These are phyloP conservation scores for Drosophila serrata DNA, from an alignment of 1,140 invertebrate species.

Conservation along the genomic window DNA sequence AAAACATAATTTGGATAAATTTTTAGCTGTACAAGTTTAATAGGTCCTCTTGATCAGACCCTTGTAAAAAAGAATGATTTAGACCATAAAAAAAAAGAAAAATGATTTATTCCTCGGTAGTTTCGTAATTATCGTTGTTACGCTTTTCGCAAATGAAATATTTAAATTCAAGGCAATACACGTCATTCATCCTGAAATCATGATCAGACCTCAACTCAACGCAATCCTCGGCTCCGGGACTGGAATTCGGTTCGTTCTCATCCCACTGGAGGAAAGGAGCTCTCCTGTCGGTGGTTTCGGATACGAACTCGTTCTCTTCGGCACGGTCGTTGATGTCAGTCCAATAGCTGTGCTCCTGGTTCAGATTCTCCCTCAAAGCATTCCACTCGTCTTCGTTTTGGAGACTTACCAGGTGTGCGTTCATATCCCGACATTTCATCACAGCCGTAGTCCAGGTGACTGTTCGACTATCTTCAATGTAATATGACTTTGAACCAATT, in stretches of 20 bases:
- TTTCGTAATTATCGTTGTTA: rapidly evolving
- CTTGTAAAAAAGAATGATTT: no score
- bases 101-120: no score
- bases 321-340: not conserved
- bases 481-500: not conserved
- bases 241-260: not conserved
- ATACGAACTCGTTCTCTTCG: not conserved
- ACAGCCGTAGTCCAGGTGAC: rapidly evolving
- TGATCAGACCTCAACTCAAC: not conserved
- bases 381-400: not conserved
- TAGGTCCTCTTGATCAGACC: not conserved
- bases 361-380: not conserved
- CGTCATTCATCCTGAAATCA: not conserved
- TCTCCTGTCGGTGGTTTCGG: not conserved
- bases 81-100: no score
- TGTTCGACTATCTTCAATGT: not conserved
- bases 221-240: not conserved
- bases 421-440: not conserved
- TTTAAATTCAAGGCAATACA: not conserved
- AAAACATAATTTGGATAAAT: no score
- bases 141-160: not conserved
- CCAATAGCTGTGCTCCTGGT: not conserved
- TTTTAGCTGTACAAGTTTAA: no score
- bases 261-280: not conserved
- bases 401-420: not conserved